Conservation (phyloP, 2,113 vertebrate species). For the Heliornis fulica region DNA sequence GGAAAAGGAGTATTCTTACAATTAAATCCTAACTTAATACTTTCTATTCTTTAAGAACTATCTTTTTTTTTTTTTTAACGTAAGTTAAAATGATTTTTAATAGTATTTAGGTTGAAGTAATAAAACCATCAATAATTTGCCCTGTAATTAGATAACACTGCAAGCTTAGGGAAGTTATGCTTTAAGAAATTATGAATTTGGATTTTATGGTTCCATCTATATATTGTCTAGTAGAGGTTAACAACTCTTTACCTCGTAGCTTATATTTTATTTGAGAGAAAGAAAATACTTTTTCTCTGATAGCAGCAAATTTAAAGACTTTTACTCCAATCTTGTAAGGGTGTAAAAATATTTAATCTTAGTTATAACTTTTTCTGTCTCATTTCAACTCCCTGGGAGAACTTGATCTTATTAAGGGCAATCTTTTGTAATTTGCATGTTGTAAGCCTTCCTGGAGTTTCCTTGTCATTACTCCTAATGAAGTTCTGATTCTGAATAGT, state of each 20-base stretch:
- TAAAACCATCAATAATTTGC: not conserved
- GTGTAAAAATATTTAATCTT: slow-evolving; percentile 46
- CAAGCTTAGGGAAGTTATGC: not conserved
- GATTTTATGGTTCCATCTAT: not conserved
- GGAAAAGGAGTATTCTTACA: not conserved
- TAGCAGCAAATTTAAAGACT: slow-evolving; percentile 18
- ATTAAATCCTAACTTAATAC: not conserved
- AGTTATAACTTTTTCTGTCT: slow-evolving; percentile 22
- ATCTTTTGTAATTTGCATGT: slow-evolving; percentile 40
- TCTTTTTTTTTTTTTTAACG: not conserved
- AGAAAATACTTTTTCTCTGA: not conserved
- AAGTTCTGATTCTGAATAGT: slow-evolving; percentile 5
- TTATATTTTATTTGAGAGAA: not conserved
- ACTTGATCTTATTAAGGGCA: slow-evolving; percentile 11
- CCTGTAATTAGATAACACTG: not conserved
- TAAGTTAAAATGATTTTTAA: not conserved
- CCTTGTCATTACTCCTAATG: slow-evolving; percentile 8
- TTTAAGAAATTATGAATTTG: not conserved
- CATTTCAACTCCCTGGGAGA: slow-evolving; percentile 20
- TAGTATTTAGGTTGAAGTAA: not conserved
- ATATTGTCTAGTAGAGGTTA: not conserved
- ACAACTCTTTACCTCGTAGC: not conserved
- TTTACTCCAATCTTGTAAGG: slow-evolving; percentile 13
- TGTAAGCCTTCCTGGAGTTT: slow-evolving; percentile 28
- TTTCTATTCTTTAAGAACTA: not conserved